phyloP scores from a whole-genome alignment of 1,140 invertebrate genomes.

The Copidosoma floridanum region DNA sequence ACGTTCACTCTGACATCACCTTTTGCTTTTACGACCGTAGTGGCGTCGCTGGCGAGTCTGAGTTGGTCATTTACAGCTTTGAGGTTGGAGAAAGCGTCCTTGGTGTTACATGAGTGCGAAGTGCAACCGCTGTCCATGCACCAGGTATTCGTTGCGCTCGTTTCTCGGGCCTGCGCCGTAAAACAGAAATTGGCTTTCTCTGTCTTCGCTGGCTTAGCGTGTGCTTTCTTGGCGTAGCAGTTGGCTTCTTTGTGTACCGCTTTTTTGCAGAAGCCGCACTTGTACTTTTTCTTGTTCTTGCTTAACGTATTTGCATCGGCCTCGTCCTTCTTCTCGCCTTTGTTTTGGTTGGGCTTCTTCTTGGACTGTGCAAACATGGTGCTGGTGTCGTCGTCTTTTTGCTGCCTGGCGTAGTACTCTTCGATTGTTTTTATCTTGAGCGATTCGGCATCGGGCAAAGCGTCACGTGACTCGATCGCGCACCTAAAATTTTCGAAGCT shows the following conservation, averaged over 20 bases:
- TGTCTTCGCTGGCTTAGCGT: background rate
- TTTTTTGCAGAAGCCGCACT: background rate
- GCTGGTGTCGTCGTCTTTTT: background rate
- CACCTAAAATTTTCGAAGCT: no score
- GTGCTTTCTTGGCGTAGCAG: background rate
- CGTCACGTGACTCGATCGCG: constrained; percentile 38
- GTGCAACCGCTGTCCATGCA: constrained; percentile 20
- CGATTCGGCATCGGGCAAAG: constrained; percentile 31
- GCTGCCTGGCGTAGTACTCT: constrained; percentile 33
- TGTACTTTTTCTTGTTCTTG: background rate
- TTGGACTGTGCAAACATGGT: background rate
- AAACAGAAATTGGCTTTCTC: background rate
- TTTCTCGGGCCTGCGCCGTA: background rate
- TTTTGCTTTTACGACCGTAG: constrained; percentile 2
- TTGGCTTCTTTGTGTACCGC: background rate
- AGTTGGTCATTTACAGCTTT: background rate
- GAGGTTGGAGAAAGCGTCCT: background rate
- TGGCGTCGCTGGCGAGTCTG: background rate
- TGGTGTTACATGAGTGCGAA: constrained; percentile 13
- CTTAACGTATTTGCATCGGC: no score
- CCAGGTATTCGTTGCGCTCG: background rate
- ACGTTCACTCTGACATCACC: background rate
- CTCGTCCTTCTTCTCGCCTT: background rate
- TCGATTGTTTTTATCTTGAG: constrained; percentile 41
- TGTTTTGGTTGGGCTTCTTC: background rate